Conservation (phyloP, 92 coral and sea anemone species). For the Pocillopora meandrina region DNA sequence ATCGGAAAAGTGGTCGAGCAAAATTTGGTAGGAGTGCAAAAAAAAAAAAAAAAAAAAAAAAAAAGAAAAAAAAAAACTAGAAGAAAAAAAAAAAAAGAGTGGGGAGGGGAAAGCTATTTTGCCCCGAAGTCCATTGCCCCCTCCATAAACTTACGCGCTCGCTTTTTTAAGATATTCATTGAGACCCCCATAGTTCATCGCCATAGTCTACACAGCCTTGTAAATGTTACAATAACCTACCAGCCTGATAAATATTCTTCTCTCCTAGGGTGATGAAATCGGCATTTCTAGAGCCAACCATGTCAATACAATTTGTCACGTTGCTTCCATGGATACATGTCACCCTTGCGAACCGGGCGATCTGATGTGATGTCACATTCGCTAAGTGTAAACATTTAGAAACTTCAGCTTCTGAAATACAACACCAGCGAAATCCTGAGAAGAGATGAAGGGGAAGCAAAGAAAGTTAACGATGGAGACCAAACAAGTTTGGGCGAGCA, state of each 20-base stretch:
- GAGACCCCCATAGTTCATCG: too few species aligned
- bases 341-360: conserved; percentile 27
- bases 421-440: conserved; percentile 71
- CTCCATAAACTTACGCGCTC: too few species aligned
- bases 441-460: not conserved
- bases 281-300: conserved; percentile 47
- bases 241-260: conserved; percentile 59
- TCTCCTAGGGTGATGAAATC: conserved; percentile 65
- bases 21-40: too few species aligned
- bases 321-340: conserved; percentile 53
- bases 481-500: not conserved
- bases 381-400: conserved; percentile 52
- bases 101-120: too few species aligned
- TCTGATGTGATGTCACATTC: conserved; percentile 31
- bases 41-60: too few species aligned
- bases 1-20: too few species aligned
- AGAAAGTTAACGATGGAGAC: not conserved
- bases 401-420: conserved; percentile 53
- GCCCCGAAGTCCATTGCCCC: too few species aligned
- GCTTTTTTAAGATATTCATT: too few species aligned
- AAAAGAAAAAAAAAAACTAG: too few species aligned
- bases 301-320: conserved; percentile 52
- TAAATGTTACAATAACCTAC: conserved; percentile 17
- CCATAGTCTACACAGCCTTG: too few species aligned
- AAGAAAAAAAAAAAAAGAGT: too few species aligned